phyloP scores from a whole-genome alignment of 2,888 invertebrate genomes.

The Cosmorhoe ocellata region DNA sequence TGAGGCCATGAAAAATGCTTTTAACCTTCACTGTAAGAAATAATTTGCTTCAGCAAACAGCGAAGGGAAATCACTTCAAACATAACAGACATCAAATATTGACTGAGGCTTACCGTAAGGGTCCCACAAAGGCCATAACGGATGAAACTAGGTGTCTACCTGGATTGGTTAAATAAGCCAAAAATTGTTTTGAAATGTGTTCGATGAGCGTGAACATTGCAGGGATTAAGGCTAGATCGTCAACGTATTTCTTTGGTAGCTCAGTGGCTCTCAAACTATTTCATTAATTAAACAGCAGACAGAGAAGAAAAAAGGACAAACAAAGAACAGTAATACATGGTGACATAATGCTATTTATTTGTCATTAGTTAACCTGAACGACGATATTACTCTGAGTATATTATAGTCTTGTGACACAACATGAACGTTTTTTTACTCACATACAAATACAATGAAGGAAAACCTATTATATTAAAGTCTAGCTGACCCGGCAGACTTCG shows the following conservation, averaged over 20 bases:
- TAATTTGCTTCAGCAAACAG: conserved; percentile 25
- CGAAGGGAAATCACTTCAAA: conserved; percentile 35
- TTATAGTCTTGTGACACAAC: too few relatives aligned
- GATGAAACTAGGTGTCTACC: conserved; percentile 55
- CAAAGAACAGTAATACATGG: too few relatives aligned
- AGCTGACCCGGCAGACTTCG: too few relatives aligned
- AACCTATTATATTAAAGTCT: too few relatives aligned
- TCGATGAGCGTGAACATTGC: conserved; percentile 75
- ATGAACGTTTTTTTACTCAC: too few relatives aligned
- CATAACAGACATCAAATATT: conserved; percentile 52
- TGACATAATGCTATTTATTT: too few relatives aligned
- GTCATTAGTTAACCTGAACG: too few relatives aligned
- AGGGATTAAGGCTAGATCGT: conserved; percentile 65
- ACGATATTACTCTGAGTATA: too few relatives aligned
- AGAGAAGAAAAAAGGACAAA: too few relatives aligned
- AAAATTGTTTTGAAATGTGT: conserved; percentile 78
- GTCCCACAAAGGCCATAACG: conserved; percentile 35
- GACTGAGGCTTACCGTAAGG: conserved; percentile 56
- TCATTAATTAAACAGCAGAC: neutral
- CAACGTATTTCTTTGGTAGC: conserved; percentile 47
- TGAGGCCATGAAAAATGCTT: too few relatives aligned
- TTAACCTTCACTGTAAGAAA: too few relatives aligned
- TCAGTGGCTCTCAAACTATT: conserved; percentile 55
- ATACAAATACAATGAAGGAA: too few relatives aligned
- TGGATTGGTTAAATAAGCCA: conserved; percentile 73